Percentiles rank a stretch among this genome's conserved stretches.
Conservation (phyloP, 2,888 invertebrate species). For the Watsonalla cultraria region DNA sequence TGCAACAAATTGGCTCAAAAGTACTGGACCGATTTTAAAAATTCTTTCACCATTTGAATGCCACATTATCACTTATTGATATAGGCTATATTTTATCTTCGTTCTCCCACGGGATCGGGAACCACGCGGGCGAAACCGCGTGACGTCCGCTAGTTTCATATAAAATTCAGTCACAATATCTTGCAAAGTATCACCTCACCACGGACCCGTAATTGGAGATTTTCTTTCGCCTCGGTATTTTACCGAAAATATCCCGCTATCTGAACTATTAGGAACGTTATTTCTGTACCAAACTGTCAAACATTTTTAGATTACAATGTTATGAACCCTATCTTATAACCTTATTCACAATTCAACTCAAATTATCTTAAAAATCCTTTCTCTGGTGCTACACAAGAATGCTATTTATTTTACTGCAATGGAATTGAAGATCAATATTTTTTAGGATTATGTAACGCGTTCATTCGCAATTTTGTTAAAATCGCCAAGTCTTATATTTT, state of each 20-base stretch:
- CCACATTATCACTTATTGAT: too few relatives aligned
- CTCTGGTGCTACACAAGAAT: background rate
- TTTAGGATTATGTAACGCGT: too few relatives aligned
- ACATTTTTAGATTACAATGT: background rate
- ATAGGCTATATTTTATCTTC: too few relatives aligned
- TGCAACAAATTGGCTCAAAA: too few relatives aligned
- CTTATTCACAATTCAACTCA: background rate
- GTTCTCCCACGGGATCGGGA: too few relatives aligned
- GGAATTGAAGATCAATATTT: background rate
- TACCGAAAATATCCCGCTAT: background rate
- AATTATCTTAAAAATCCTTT: background rate
- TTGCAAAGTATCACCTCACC: too few relatives aligned
- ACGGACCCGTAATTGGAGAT: too few relatives aligned
- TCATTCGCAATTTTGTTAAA: background rate
- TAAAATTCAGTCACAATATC: too few relatives aligned
- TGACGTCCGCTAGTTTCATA: too few relatives aligned
- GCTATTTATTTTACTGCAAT: background rate
- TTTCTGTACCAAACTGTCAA: background rate
- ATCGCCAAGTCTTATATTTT: background rate
- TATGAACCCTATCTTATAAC: background rate
- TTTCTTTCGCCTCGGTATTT: background rate
- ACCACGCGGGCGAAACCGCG: too few relatives aligned
- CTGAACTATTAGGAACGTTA: background rate
- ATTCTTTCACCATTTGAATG: too few relatives aligned
- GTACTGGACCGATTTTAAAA: too few relatives aligned